Evolutionary conservation across 2,888 invertebrate genomes (phyloP).

Genomic region (Euplagia quadripunctaria): DNA sequence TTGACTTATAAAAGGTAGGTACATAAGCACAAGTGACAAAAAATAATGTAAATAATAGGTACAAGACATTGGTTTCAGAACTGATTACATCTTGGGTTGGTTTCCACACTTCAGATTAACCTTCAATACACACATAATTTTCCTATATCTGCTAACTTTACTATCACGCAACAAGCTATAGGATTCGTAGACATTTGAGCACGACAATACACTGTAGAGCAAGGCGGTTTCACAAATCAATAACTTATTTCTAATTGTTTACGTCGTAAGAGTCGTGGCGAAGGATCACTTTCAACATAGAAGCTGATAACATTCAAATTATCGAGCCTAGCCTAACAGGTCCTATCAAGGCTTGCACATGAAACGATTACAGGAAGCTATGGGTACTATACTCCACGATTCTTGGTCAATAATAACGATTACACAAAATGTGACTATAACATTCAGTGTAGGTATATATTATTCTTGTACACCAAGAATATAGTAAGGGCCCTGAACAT

Average conservation of each 20-base stretch:
- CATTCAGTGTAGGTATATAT: background rate
- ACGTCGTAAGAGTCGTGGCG: background rate
- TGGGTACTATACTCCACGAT: too few species aligned
- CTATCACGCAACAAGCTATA: background rate
- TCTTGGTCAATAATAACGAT: too few species aligned
- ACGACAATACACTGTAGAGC: background rate
- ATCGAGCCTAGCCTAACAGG: background rate
- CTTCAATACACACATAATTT: background rate
- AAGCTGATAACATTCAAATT: background rate
- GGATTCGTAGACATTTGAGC: background rate
- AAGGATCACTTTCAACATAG: background rate
- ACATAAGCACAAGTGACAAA: background rate
- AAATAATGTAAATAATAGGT: too few species aligned
- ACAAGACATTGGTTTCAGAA: background rate
- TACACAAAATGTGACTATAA: background rate
- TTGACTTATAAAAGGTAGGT: background rate
- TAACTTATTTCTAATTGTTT: background rate
- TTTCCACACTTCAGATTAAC: background rate
- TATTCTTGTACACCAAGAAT: background rate
- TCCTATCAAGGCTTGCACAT: background rate
- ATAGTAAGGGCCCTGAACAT: background rate
- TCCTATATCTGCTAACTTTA: background rate
- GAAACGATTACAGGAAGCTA: background rate
- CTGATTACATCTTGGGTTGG: background rate
- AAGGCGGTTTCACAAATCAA: background rate